A percentile compares a stretch with the other conserved stretches of the same genome.
Evolutionary conservation across 53 echinoderm and acorn worm species (phyloP).

Genomic region (Holothuria leucospilota): DNA sequence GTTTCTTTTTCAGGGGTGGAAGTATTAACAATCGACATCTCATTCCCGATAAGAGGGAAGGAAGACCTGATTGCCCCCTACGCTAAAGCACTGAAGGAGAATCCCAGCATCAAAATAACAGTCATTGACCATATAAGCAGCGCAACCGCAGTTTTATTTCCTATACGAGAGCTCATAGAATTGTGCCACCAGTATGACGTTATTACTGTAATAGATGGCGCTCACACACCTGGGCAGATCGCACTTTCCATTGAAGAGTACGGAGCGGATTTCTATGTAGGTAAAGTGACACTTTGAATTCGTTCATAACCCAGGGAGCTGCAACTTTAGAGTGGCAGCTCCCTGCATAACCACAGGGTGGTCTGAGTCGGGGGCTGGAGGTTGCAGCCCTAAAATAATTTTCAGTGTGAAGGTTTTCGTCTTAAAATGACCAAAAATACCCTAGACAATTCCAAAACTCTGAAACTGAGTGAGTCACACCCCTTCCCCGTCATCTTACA

Average conservation of each 20-base stretch:
- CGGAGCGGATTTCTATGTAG: conserved; percentile 47
- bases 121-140: conserved; percentile 38
- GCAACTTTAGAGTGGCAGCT: no score
- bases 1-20: not conserved
- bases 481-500: no score
- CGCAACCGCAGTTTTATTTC: conserved; percentile 15
- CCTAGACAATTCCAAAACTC: no score
- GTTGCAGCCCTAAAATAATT: no score
- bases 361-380: no score
- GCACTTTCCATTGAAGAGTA: conserved; percentile 14
- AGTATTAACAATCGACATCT: not conserved
- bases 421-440: no score
- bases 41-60: conserved; percentile 33
- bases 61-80: conserved; percentile 34
- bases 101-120: conserved; percentile 31
- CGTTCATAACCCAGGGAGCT: no score
- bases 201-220: conserved; percentile 29
- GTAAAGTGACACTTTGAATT: not conserved
- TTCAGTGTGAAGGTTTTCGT: no score
- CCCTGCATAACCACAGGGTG: no score
- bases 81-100: conserved; percentile 6
- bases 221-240: conserved; percentile 37
- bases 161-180: conserved; percentile 20
- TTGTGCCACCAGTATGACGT: conserved; percentile 38
- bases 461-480: no score